phyloP scores from a whole-genome alignment of 2,113 vertebrate genomes.

The Gymnorhina tibicen region DNA sequence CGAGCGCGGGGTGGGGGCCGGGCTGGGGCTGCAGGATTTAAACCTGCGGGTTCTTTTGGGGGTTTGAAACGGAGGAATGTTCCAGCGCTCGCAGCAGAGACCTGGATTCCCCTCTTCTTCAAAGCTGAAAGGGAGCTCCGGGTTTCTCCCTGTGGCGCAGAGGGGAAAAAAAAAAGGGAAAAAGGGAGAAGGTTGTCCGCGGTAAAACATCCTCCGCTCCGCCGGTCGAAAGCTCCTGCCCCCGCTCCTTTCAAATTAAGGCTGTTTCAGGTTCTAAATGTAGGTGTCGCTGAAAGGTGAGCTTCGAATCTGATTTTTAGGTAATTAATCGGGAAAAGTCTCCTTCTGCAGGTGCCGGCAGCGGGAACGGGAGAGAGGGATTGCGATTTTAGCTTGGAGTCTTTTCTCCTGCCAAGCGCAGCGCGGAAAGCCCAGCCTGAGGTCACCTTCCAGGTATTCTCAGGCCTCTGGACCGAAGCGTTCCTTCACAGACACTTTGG shows the following conservation, averaged over 20 bases:
- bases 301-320: neutral
- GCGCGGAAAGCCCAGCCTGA: neutral
- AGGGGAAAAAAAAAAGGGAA: neutral
- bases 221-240: neutral
- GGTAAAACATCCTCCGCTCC: neutral
- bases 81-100: too few relatives aligned
- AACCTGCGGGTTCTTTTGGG: neutral
- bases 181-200: neutral
- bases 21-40: neutral
- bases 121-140: neutral
- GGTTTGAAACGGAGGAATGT: rapidly evolving
- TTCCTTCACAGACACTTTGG: neutral
- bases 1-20: neutral
- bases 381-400: neutral
- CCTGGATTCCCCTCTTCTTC: neutral
- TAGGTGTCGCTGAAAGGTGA: neutral
- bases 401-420: neutral
- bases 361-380: neutral
- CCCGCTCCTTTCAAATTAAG: neutral
- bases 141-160: neutral
- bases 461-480: neutral
- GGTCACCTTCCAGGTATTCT: neutral
- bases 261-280: neutral
- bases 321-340: neutral
- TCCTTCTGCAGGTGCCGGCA: neutral